Base-by-base conservation (phyloP, 2,113 vertebrate genomes). In the Coptodon rendalli region DNA sequence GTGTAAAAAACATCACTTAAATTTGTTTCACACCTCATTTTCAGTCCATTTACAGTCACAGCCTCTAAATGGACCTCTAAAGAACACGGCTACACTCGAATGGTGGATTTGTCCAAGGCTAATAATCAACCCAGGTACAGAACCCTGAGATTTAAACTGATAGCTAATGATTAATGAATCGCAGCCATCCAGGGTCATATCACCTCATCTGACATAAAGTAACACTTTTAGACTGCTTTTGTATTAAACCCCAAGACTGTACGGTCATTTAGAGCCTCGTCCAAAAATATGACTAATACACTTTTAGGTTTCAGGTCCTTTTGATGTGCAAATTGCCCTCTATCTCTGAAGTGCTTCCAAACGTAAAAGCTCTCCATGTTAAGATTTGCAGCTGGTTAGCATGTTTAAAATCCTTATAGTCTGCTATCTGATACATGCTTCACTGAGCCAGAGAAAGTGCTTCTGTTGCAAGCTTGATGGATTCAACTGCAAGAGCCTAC, bases 151-250 rank as follows among this genome's bases (percentile, higher is more conserved):
- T 93, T 92, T 87, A 90, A 91, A 89, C 85, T 8, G 83, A 56
- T 82, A 82, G 92, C 80, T 94, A 94, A 95, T 96, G 91, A 95
- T 94, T 95, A 89, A 95, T 90, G 88, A 85, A 90, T 19, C 38
- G 43, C 45, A 50, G 73, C 27, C 80, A 80, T 81, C 83, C 5
- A 86, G 76, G 57, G 63, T 40, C 53, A 50, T 6, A 86, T 52
- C 73, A 61, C 48, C 79, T 57, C 81, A 92, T 89, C 43, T 43
- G 24, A 91, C 89, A 79, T 40, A 52, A 48, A 90, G 80, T 24
- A 36, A 22, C 52, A 56, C 24, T 45, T 85, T 78, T 2, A 9
- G 1, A 29, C 9, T 3, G 2, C 13, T 48, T 84, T 12, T 22
- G 22, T 31, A 34, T 50, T 48, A 29, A 76, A 76, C 4, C 43